A percentile compares a stretch with the other conserved stretches of the same genome.
These are phyloP conservation scores for Tinea pellionella DNA, from an alignment of 2,888 invertebrate genomes.

Conservation along the genomic window DNA sequence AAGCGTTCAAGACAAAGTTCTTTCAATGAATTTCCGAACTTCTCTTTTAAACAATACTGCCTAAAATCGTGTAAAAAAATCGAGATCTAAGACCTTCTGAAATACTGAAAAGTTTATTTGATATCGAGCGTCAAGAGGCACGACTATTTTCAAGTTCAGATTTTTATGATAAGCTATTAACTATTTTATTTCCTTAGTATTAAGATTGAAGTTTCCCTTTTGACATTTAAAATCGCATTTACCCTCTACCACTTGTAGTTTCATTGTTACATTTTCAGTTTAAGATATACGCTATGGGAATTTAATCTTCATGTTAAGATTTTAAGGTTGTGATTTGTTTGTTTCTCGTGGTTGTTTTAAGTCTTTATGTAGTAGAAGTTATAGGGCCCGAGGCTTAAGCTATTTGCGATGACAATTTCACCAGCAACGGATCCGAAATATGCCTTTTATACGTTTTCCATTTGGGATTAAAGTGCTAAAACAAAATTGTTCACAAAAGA, in stretches of 20 bases:
- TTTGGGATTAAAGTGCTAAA: slow-evolving; percentile 66
- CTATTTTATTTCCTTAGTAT: slow-evolving; percentile 40
- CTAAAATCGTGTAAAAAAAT: background rate
- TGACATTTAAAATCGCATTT: slow-evolving; percentile 47
- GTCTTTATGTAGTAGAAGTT: background rate
- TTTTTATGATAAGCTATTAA: slow-evolving; percentile 52
- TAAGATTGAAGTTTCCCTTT: background rate
- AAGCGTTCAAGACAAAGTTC: slow-evolving; percentile 46
- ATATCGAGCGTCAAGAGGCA: slow-evolving; percentile 64
- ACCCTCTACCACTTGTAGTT: slow-evolving; percentile 26
- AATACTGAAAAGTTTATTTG: slow-evolving; percentile 55
- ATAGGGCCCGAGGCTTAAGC: slow-evolving; percentile 54
- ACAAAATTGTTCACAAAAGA: slow-evolving; percentile 47
- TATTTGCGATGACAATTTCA: slow-evolving; percentile 70
- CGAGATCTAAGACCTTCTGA: slow-evolving; percentile 42
- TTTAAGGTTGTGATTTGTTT: slow-evolving; percentile 23
- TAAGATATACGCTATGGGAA: slow-evolving; percentile 18
- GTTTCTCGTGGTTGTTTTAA: background rate
- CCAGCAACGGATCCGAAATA: slow-evolving; percentile 66
- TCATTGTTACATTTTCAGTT: slow-evolving; percentile 61
- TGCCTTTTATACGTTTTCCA: slow-evolving; percentile 66
- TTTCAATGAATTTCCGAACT: slow-evolving; percentile 31
- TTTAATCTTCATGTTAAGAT: slow-evolving; percentile 19
- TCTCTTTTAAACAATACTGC: slow-evolving; percentile 19
- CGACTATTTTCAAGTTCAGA: slow-evolving; percentile 69